Percentiles rank a stretch among this genome's conserved stretches.
phyloP scores from a whole-genome alignment of 2,888 invertebrate species.

The Drosophila atripex region DNA sequence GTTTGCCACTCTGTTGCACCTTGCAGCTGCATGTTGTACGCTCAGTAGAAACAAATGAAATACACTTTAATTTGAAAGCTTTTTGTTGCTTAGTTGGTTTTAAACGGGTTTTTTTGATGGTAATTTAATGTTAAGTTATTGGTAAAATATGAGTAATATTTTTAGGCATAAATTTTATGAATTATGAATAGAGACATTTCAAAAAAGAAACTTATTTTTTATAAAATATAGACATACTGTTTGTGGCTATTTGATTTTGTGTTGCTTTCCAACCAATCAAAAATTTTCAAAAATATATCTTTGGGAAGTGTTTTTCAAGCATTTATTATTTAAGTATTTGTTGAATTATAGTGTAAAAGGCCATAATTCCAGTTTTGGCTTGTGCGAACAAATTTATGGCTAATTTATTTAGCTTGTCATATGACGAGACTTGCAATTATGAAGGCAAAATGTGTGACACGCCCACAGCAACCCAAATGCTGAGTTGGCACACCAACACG shows the following conservation, averaged over 20 bases:
- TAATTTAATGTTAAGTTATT: background rate
- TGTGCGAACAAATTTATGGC: constrained; percentile 29
- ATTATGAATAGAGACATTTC: background rate
- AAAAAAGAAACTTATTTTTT: too few species aligned
- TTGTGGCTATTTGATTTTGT: background rate
- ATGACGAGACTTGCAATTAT: constrained; percentile 59
- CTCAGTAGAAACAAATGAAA: constrained; percentile 5
- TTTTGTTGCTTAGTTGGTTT: background rate
- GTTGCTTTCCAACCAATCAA: too few species aligned
- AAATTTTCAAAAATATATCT: too few species aligned
- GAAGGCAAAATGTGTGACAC: constrained; percentile 51
- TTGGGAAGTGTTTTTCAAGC: too few species aligned
- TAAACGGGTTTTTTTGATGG: background rate
- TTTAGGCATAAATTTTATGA: background rate
- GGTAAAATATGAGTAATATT: background rate
- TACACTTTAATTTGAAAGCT: background rate
- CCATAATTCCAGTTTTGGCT: constrained; percentile 3
- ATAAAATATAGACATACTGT: background rate
- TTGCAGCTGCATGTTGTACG: constrained; percentile 18
- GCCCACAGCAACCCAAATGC: constrained; percentile 45
- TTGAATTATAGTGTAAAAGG: background rate
- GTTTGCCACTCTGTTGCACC: constrained; percentile 54
- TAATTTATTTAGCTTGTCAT: constrained; percentile 44
- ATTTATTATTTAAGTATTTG: too few species aligned
- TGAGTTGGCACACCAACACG: constrained; percentile 12